A percentile compares a stretch with the other conserved stretches of the same genome.
Conservation (phyloP, 2,888 invertebrate genomes). For the Rhopalosiphum nymphaeae region DNA sequence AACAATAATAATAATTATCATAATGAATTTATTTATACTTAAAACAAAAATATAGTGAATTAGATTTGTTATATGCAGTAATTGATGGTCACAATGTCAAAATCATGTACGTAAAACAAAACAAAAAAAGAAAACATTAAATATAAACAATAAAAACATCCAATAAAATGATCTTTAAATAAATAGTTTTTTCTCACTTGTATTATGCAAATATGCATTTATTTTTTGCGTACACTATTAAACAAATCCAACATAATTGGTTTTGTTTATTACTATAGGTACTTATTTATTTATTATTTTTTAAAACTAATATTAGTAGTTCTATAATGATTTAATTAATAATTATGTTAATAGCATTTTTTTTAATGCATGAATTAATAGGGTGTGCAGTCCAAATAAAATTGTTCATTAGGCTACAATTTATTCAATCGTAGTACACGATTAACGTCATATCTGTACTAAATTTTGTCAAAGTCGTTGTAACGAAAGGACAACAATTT, state of each 20-base stretch:
- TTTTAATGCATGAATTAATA: constrained; percentile 51
- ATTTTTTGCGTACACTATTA: constrained; percentile 56
- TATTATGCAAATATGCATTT: constrained; percentile 39
- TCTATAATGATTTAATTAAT: constrained; percentile 63
- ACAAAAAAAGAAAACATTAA: background rate
- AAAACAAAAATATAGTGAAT: constrained; percentile 44
- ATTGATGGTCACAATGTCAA: constrained; percentile 26
- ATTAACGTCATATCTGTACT: constrained; percentile 31
- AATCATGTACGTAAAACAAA: constrained; percentile 51
- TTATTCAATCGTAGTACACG: constrained; percentile 22
- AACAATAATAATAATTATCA: constrained; percentile 33
- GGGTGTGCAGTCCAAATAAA: constrained; percentile 55
- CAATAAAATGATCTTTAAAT: constrained; percentile 3
- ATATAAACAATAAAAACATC: background rate
- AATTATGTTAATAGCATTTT: constrained; percentile 53
- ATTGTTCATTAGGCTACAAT: constrained; percentile 44
- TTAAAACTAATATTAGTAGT: constrained; percentile 63
- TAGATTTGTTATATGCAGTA: constrained; percentile 19
- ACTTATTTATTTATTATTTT: constrained; percentile 64
- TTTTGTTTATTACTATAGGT: constrained; percentile 55
- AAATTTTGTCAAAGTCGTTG: constrained; percentile 31
- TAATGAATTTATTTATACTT: constrained; percentile 56
- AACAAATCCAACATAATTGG: constrained; percentile 50
- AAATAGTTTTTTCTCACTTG: constrained; percentile 3
- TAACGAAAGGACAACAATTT: constrained; percentile 7